Evolutionary conservation across 2,113 vertebrate species (phyloP), one percentile per base, ranked within the genome.

Genomic region (Salvelinus fontinalis): DNA sequence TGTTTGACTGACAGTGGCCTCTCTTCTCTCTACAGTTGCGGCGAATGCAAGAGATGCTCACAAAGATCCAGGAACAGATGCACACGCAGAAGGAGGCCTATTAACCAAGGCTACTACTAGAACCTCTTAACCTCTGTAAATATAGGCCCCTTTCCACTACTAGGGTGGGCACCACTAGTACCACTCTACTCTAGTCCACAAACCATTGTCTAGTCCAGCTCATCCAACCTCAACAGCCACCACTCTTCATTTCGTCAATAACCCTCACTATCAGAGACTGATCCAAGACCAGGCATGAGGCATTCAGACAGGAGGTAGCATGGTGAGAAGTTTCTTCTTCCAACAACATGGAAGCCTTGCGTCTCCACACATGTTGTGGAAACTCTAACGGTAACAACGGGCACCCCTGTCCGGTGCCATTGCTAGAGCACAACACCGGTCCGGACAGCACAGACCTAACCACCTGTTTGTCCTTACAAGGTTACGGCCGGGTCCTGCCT

Each of bases 61-160:
- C 95, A 90, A 97, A 96, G 93, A 96, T 97, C 91, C 96, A 99
- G 92, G 95, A 95, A 84, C 96, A 98, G 90, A 96, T 98, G 95
- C 89, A 93, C 86, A 90, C 87, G 18, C 92, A 93, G 86, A 93
- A 87, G 34, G 92, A 94, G 14, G 82, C 87, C 9, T 92, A 90
- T 90, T 94, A 91, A 91, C 85, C 57, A 70, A 66, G 78, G 79
- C 79, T 54, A 64, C 72, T 59, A 67, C 69, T 74, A 12, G 74
- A 67, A 44, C 5, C 74, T 22, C 60, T 59, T 18, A 5, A 27
- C 22, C 72, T 27, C 26, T 39, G 67, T 80, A 84, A 65, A 54
- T 60, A 60, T 77, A 51, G 48, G n/a, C 73, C 34, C 57, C 14
- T 44, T 44, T 69, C 27, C 26, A 67, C 26, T 67, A 75, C 76